phyloP scores from a whole-genome alignment of 37 sponge, comb jelly and placozoan genomes.

The Cliona cf. orientalis region DNA sequence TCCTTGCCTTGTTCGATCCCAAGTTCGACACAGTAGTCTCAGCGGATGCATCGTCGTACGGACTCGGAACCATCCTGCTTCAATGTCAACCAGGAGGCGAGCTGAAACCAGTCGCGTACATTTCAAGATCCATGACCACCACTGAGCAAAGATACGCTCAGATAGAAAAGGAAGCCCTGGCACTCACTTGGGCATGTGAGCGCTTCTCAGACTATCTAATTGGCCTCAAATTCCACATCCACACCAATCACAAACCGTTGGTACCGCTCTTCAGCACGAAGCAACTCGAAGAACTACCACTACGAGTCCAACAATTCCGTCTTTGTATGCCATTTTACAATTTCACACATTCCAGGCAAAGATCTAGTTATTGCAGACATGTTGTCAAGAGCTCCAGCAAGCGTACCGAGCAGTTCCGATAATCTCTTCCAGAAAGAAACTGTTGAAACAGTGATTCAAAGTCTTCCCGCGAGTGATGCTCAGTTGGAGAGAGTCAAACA shows the following conservation, averaged over 20 bases:
- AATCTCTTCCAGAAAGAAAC: background rate
- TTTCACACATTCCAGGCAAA: slow-evolving; percentile 59
- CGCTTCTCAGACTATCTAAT: slow-evolving; percentile 6
- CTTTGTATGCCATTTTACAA: slow-evolving; percentile 46
- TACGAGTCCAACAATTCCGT: slow-evolving; percentile 52
- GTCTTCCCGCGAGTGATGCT: slow-evolving; percentile 35
- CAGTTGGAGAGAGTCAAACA: slow-evolving; percentile 15
- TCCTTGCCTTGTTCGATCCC: slow-evolving; percentile 36
- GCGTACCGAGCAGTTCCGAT: background rate
- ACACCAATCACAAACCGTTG: slow-evolving; percentile 70
- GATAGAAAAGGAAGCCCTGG: slow-evolving; percentile 61
- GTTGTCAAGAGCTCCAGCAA: slow-evolving; percentile 51
- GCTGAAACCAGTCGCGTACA: slow-evolving; percentile 48
- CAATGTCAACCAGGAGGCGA: slow-evolving; percentile 27
- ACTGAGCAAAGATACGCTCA: slow-evolving; percentile 52
- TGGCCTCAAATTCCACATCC: slow-evolving; percentile 32
- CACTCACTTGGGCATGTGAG: slow-evolving; percentile 48
- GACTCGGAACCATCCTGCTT: slow-evolving; percentile 28
- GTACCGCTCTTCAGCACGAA: slow-evolving; percentile 56
- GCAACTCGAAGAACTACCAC: slow-evolving; percentile 43
- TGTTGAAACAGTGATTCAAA: background rate
- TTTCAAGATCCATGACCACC: slow-evolving; percentile 38
- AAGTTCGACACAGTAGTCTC: slow-evolving; percentile 18
- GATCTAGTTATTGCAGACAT: slow-evolving; percentile 52
- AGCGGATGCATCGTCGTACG: too few relatives aligned